Base-by-base conservation (phyloP, 2,888 invertebrate species). In the Synanthedon vespiformis region DNA sequence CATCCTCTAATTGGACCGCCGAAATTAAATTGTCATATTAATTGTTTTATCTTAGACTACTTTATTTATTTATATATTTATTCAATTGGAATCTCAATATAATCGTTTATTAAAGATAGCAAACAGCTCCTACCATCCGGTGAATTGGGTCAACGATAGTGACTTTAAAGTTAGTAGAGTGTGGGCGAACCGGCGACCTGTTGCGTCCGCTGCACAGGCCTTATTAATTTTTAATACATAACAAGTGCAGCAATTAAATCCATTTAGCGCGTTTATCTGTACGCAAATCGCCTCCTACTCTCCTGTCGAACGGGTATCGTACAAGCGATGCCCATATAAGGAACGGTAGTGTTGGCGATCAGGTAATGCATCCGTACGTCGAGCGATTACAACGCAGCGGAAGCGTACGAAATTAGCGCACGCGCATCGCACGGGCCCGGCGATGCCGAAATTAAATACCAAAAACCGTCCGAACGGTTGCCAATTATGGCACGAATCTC, bases 401-500 rank as follows among this genome's bases (percentile, higher is more conserved):
- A 72, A 70, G 70, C 69, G 62, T 67, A 74, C 70, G 70, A 70
- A 73, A 73, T 74, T 73, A 74, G 72, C 68, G 18, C 34, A 40
- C 61, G 67, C 68, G 66, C 65, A 64, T 58, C 61, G 56, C 40
- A 48, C 53, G 52, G 53, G 54, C 51, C 56, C 66, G 64, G 61
- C 62, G 68, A 62, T 56, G 58, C 67, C 74, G 81, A 81, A 82
- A 83, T 81, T 79, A 77, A 80, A 84, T 81, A 81, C 74, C 83
- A 82, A 84, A 84, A 83, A 74, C 71, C 70, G 80, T 70, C 75
- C 71, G 65, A 61, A 70, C 79, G 78, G 65, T 60, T 82, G 82
- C 86, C 86, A 81, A 84, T 85, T 84, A 83, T 77, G 85, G 86
- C 77, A 85, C 71, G 77, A 81, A 84, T 85, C 86, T 86, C 86